phyloP scores from a whole-genome alignment of 1,140 invertebrate genomes.

The Drosophila lini region DNA sequence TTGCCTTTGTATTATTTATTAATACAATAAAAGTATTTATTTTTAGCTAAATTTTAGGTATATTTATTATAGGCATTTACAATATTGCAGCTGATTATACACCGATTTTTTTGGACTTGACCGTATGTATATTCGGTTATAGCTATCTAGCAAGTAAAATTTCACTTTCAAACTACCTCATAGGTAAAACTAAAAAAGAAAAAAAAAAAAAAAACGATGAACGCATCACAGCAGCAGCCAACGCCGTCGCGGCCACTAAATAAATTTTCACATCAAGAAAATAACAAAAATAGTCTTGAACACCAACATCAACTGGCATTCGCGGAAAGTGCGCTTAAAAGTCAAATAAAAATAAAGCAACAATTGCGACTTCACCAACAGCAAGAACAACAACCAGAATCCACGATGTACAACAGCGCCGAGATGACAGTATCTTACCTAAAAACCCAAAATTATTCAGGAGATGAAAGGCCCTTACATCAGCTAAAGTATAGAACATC shows the following conservation, averaged over 20 bases:
- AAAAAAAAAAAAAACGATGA: conserved; percentile 19
- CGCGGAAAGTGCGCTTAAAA: conserved; percentile 51
- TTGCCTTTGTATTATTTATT: not conserved
- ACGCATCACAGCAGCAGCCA: conserved; percentile 3
- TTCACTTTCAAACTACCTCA: not conserved
- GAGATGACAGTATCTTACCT: not conserved
- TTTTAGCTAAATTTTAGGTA: conserved; percentile 3
- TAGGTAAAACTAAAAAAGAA: conserved; percentile 5
- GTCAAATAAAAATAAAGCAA: conserved; percentile 65
- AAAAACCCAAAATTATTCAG: not conserved
- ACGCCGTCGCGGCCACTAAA: conserved; percentile 1
- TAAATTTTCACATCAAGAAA: conserved; percentile 14
- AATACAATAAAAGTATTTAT: conserved; percentile 2
- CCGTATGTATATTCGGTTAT: conserved; percentile 24
- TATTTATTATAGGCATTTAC: conserved; percentile 11
- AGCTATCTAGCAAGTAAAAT: not conserved
- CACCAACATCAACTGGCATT: conserved; percentile 27
- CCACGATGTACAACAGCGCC: conserved; percentile 1
- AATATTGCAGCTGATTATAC: not conserved
- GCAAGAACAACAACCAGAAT: conserved; percentile 12
- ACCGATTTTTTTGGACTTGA: conserved; percentile 13
- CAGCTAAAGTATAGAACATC: conserved; percentile 3
- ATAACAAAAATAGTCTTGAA: conserved; percentile 11
- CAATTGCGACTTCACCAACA: conserved; percentile 48
- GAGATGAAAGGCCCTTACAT: not conserved